Percentiles rank a stretch among this genome's conserved stretches.
These are phyloP conservation scores for Spodoptera picta DNA, from an alignment of 2,888 invertebrate species.

Conservation along the genomic window DNA sequence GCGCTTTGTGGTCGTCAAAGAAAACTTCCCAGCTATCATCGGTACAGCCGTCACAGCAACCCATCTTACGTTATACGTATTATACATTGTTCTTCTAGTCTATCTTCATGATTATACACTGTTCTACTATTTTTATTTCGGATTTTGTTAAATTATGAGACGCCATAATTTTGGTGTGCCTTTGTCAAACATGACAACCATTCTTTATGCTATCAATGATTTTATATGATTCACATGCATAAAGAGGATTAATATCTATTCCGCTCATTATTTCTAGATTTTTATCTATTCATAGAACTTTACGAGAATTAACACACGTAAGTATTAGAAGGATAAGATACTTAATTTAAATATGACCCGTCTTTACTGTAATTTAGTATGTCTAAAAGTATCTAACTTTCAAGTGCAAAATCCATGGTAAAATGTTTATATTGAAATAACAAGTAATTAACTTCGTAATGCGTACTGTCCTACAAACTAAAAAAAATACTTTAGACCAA, in stretches of 20 bases:
- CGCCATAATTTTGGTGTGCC: slow-evolving; percentile 15
- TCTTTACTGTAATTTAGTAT: too few relatives aligned
- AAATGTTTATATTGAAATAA: too few relatives aligned
- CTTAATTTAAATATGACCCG: too few relatives aligned
- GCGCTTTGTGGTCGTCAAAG: slow-evolving; percentile 58
- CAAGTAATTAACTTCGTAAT: too few relatives aligned
- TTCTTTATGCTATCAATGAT: background rate
- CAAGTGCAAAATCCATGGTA: too few relatives aligned
- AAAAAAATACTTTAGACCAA: too few relatives aligned
- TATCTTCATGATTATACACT: slow-evolving; percentile 12
- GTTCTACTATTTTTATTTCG: slow-evolving; percentile 11
- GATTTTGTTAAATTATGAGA: slow-evolving; percentile 6
- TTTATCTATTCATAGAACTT: too few relatives aligned
- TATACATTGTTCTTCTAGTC: slow-evolving; percentile 19
- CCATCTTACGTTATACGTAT: slow-evolving; percentile 54
- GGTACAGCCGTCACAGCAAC: slow-evolving; percentile 61
- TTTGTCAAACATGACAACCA: slow-evolving; percentile 9
- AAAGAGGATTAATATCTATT: slow-evolving; percentile 8
- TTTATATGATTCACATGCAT: background rate
- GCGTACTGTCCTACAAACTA: too few relatives aligned
- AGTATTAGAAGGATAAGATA: too few relatives aligned
- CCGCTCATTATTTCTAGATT: background rate
- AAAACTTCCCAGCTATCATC: slow-evolving; percentile 58
- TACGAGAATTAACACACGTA: too few relatives aligned
- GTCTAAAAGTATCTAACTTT: too few relatives aligned